phyloP scores from a whole-genome alignment of 2,797 vertebrate species.

The Sciurus carolinensis region DNA sequence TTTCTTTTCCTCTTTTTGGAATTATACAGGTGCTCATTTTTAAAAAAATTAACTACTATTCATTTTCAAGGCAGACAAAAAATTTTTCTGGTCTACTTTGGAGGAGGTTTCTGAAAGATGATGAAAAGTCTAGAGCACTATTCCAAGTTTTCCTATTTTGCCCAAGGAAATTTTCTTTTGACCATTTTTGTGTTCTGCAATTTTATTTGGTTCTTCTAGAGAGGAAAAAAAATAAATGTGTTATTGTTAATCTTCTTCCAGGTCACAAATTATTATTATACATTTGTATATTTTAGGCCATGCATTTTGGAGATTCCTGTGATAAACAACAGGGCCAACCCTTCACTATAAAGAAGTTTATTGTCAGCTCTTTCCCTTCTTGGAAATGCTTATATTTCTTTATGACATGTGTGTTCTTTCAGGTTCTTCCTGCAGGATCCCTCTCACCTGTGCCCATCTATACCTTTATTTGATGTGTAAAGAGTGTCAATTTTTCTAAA shows the following conservation, averaged over 20 bases:
- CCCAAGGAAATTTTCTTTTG: not conserved
- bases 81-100: too few species aligned
- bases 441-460: too few species aligned
- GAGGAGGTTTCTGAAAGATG: too few species aligned
- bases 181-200: not conserved
- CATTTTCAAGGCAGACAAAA: too few species aligned
- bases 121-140: too few species aligned
- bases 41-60: too few species aligned
- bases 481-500: not conserved
- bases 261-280: not conserved
- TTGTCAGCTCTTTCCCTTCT: fast-evolving
- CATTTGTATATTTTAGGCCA: not conserved
- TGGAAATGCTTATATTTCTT: not conserved
- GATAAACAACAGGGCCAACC: not conserved
- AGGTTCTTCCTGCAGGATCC: fast-evolving
- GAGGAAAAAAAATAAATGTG: too few species aligned
- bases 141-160: not conserved
- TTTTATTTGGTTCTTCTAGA: not conserved
- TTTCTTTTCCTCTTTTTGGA: too few species aligned
- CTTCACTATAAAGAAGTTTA: not conserved
- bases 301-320: not conserved
- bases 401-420: too few species aligned
- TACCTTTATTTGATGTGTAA: not conserved
- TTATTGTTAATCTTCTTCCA: not conserved
- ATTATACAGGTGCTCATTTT: too few species aligned